Evolutionary conservation across 23 tunicate species (phyloP).

Genomic region (Corella eumyota): DNA sequence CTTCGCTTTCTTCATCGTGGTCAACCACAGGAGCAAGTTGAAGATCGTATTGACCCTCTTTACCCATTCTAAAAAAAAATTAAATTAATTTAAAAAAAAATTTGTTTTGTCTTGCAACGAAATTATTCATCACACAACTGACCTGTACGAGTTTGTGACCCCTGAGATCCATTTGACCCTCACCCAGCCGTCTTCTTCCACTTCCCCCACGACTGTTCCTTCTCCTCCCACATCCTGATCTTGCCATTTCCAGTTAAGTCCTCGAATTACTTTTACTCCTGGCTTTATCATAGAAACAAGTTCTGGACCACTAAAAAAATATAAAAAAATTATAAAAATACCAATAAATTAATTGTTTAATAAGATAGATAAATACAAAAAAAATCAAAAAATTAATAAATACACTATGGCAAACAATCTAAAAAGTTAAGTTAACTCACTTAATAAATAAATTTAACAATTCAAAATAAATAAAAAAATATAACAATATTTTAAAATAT

Average conservation of each 20-base stretch:
- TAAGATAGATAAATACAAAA: too few relatives aligned
- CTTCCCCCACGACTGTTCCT: constrained; percentile 43
- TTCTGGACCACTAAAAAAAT: constrained; percentile 29
- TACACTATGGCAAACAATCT: too few relatives aligned
- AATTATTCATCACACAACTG: too few relatives aligned
- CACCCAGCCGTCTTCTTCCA: constrained; percentile 84
- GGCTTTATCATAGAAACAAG: constrained; percentile 29
- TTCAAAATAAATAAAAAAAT: too few relatives aligned
- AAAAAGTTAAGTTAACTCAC: too few relatives aligned
- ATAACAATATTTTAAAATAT: too few relatives aligned
- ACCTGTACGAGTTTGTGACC: constrained; percentile 78
- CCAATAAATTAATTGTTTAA: neutral
- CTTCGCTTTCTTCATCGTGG: constrained; percentile 8
- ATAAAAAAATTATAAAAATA: too few relatives aligned
- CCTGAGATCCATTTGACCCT: constrained; percentile 61
- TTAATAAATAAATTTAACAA: too few relatives aligned
- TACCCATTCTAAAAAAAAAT: constrained; percentile 49
- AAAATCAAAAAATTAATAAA: too few relatives aligned
- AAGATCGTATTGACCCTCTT: constrained; percentile 62
- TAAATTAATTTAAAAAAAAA: neutral
- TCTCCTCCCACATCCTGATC: constrained; percentile 58
- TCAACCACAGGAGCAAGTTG: constrained; percentile 30
- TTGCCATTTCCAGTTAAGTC: constrained; percentile 82
- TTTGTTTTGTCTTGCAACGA: neutral
- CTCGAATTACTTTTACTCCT: constrained; percentile 65